These are phyloP conservation scores for Drosophila yooni DNA, from an alignment of 2,888 invertebrate species.

Conservation along the genomic window DNA sequence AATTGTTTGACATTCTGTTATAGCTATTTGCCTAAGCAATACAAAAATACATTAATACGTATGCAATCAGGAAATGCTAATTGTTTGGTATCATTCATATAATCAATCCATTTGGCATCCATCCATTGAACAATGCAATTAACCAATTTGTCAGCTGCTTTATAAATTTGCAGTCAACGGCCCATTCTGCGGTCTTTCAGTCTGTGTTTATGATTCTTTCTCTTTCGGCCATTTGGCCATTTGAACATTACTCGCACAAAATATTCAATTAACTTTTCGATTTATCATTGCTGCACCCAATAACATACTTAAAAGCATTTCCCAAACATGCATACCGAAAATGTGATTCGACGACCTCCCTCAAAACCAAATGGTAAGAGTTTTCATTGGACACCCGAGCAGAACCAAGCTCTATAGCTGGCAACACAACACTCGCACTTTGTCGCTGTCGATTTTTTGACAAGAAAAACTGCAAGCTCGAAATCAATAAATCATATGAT, in stretches of 20 bases:
- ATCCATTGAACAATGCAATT: neutral
- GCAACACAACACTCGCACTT: conserved; percentile 33
- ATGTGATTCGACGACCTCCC: conserved; percentile 7
- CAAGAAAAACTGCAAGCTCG: conserved; percentile 68
- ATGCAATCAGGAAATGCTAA: neutral
- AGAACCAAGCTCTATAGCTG: conserved; percentile 28
- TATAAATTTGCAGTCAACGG: neutral
- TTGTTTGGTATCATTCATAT: neutral
- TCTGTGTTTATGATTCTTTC: neutral
- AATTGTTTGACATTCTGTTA: conserved; percentile 11
- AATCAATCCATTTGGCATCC: conserved; percentile 11
- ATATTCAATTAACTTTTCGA: conserved; percentile 51
- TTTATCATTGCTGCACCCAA: conserved; percentile 39
- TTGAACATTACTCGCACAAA: conserved; percentile 19
- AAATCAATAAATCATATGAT: conserved; percentile 74
- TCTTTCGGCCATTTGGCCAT: conserved; percentile 9
- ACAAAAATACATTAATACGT: neutral
- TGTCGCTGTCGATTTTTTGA: conserved; percentile 60
- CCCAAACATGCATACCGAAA: conserved; percentile 28
- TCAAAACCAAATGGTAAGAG: conserved; percentile 39
- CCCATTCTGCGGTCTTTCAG: conserved; percentile 1
- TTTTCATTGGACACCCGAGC: conserved; percentile 34
- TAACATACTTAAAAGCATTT: conserved; percentile 29
- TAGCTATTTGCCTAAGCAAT: conserved; percentile 8
- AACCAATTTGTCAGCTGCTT: conserved; percentile 1